Conservation (phyloP, 2,888 invertebrate genomes). For the Danaus chrysippus region DNA sequence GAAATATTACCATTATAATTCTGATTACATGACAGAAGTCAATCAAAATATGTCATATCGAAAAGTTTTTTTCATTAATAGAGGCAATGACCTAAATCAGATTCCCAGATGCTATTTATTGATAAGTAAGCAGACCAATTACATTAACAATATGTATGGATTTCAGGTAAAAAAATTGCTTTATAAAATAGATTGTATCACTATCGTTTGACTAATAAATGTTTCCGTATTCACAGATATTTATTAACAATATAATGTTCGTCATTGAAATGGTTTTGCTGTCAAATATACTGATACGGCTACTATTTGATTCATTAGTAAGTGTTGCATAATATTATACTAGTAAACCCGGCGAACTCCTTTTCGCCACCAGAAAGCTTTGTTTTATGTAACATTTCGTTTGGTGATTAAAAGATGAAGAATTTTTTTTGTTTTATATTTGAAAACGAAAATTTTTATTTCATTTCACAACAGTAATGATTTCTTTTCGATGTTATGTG, state of each 20-base stretch:
- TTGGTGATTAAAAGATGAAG: too few relatives aligned
- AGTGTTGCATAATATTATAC: constrained; percentile 5
- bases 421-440: too few relatives aligned
- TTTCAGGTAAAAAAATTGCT: constrained; percentile 24
- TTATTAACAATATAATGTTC: constrained; percentile 20
- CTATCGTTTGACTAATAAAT: too few relatives aligned
- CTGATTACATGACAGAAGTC: constrained; percentile 14
- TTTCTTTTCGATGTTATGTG: too few relatives aligned
- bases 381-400: too few relatives aligned
- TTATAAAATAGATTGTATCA: too few relatives aligned
- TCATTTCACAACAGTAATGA: too few relatives aligned
- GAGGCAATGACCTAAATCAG: constrained; percentile 14
- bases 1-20: constrained; percentile 19
- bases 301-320: constrained; percentile 28
- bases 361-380: too few relatives aligned
- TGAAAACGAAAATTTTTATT: too few relatives aligned
- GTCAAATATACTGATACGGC: constrained; percentile 28
- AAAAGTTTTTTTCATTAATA: constrained; percentile 1
- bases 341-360: too few relatives aligned
- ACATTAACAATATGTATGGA: constrained; percentile 30
- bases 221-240: constrained; percentile 22
- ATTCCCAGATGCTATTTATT: constrained; percentile 30
- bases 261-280: constrained; percentile 27
- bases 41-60: constrained; percentile 8
- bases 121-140: constrained; percentile 28